Percentiles rank a stretch among this genome's conserved stretches.
phyloP scores from a whole-genome alignment of 1,140 invertebrate species.

The Prorops nasuta region DNA sequence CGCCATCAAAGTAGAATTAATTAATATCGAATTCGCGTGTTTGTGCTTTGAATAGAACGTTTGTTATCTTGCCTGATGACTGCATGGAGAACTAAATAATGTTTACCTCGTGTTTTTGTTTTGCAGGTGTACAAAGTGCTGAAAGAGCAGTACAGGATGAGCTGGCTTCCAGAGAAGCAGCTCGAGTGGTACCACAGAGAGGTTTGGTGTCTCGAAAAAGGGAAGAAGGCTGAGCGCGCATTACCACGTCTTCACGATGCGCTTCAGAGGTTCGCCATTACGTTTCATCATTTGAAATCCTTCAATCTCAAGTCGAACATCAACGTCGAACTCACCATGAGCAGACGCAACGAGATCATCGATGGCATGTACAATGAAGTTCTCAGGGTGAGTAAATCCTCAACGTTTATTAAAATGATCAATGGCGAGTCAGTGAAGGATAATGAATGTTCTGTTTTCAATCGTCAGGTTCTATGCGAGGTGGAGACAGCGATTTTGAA shows the following conservation, averaged over 20 bases:
- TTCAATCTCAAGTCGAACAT: constrained; percentile 42
- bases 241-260: constrained; percentile 48
- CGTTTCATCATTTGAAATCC: constrained; percentile 41
- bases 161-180: constrained; percentile 53
- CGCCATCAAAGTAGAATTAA: too few species aligned
- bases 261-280: constrained; percentile 53
- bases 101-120: constrained; percentile 4
- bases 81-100: too few species aligned
- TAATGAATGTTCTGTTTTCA: too few species aligned
- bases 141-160: constrained; percentile 46
- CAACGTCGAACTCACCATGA: constrained; percentile 33
- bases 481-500: constrained; percentile 51
- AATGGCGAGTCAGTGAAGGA: neutral
- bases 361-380: constrained; percentile 46
- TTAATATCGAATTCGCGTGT: too few species aligned
- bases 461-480: constrained; percentile 53
- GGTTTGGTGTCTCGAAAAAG: constrained; percentile 49
- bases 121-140: constrained; percentile 49
- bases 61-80: too few species aligned
- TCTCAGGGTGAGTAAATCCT: constrained; percentile 39
- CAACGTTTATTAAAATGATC: neutral
- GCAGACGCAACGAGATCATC: constrained; percentile 41
- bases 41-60: too few species aligned
- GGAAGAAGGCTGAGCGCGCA: constrained; percentile 46
- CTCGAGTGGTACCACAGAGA: constrained; percentile 48